phyloP scores from a whole-genome alignment of 2,113 vertebrate species.

The Siniperca chuatsi region DNA sequence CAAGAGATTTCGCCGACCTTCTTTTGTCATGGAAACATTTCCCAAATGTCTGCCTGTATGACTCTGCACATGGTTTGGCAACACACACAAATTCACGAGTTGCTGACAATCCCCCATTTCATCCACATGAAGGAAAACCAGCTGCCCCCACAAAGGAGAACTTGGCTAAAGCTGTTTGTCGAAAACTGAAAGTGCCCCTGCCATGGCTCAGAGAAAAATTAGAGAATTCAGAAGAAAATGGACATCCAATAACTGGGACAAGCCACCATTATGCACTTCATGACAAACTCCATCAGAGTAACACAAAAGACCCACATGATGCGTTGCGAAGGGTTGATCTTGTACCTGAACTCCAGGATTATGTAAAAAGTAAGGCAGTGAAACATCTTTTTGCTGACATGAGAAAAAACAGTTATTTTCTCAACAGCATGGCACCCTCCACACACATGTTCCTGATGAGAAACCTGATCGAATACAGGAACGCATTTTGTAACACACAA shows the following conservation, averaged over 20 bases:
- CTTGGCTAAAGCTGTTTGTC: constrained; percentile 3
- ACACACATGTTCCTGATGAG: too few relatives aligned
- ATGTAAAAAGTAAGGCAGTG: constrained; percentile 14
- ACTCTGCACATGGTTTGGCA: constrained; percentile 32
- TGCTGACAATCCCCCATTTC: not conserved
- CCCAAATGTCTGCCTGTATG: constrained; percentile 52
- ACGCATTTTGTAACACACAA: too few relatives aligned
- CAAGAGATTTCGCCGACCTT: constrained; percentile 25
- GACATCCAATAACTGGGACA: constrained; percentile 38
- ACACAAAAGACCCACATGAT: constrained; percentile 34
- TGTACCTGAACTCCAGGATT: constrained; percentile 34
- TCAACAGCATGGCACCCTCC: too few relatives aligned
- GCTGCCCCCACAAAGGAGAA: constrained; percentile 10
- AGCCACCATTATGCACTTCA: constrained; percentile 39
- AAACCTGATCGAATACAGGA: too few relatives aligned
- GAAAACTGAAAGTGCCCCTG: not conserved
- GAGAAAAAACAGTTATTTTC: constrained; percentile 1
- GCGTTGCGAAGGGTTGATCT: constrained; percentile 18
- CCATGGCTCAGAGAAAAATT: not conserved
- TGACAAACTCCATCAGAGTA: constrained; percentile 33
- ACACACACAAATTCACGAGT: constrained; percentile 19
- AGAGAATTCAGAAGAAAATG: not conserved
- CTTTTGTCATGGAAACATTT: constrained; percentile 50
- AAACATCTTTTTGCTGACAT: constrained; percentile 28
- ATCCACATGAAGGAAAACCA: constrained; percentile 22